Evolutionary conservation across 2,888 invertebrate genomes (phyloP).

Genomic region (Germaria angustata): DNA sequence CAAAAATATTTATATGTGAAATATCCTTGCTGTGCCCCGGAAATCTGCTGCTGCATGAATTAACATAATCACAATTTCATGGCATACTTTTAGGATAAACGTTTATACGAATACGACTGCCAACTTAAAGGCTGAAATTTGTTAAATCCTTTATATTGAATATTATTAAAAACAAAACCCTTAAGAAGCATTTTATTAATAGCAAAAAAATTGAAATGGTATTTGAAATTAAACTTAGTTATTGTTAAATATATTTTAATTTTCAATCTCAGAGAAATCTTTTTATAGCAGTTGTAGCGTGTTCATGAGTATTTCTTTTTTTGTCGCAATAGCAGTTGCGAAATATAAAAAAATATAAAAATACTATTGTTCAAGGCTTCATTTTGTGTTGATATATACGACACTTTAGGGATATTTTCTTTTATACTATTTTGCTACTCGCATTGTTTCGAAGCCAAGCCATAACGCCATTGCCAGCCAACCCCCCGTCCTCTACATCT

Average conservation of each 20-base stretch:
- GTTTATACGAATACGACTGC: conserved; percentile 46
- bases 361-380: conserved; percentile 48
- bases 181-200: conserved; percentile 48
- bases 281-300: conserved; percentile 21
- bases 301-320: conserved; percentile 18
- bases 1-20: not conserved
- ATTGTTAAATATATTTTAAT: not conserved
- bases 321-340: not conserved
- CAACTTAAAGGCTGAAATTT: conserved; percentile 55
- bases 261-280: conserved; percentile 1
- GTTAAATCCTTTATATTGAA: conserved; percentile 31
- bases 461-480: conserved; percentile 8
- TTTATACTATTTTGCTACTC: not conserved
- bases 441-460: conserved; percentile 27
- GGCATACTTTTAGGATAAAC: conserved; percentile 52
- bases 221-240: conserved; percentile 30
- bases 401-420: conserved; percentile 44
- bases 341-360: not conserved
- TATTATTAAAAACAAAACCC: conserved; percentile 1
- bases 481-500: conserved; percentile 11
- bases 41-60: conserved; percentile 1
- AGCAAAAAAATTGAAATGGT: conserved; percentile 7
- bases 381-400: conserved; percentile 15
- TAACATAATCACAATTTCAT: conserved; percentile 50
- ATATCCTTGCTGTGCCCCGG: not conserved